Conservation (phyloP, 2,113 vertebrate species). For the Anolis carolinensis region DNA sequence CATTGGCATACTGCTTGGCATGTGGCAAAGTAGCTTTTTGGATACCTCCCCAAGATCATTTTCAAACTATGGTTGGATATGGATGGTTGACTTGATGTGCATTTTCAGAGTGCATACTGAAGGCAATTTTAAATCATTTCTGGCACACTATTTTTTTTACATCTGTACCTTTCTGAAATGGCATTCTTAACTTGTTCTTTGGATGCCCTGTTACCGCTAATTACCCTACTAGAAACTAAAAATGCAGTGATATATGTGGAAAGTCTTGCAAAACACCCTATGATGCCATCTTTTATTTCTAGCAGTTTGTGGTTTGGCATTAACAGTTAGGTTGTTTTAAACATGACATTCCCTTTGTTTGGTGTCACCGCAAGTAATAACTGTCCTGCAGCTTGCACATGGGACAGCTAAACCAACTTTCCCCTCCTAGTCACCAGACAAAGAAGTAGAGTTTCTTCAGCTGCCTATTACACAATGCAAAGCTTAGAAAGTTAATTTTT, state of each 20-base stretch:
- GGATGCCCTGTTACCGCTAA: not conserved
- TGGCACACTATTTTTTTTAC: not conserved
- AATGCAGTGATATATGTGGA: not conserved
- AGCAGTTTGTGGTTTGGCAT: constrained; percentile 9
- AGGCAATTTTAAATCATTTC: not conserved
- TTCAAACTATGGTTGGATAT: not conserved
- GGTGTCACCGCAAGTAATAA: not conserved
- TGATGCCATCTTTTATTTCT: not conserved
- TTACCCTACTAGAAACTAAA: not conserved
- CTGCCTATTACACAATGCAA: not conserved
- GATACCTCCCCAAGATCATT: not conserved
- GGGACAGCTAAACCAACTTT: not conserved
- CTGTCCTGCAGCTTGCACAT: not conserved
- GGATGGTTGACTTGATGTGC: too few species aligned
- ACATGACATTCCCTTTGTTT: not conserved
- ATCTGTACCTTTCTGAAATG: not conserved
- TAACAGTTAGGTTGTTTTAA: not conserved
- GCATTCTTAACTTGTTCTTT: not conserved
- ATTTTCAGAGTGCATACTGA: not conserved
- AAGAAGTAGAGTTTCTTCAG: not conserved
- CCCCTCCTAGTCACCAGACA: not conserved
- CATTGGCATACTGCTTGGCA: too few species aligned
- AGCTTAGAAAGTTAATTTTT: too few species aligned
- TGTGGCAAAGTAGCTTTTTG: too few species aligned
- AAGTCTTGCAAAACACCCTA: not conserved